Evolutionary conservation across 2,888 invertebrate genomes (phyloP).

Genomic region (Eudasyphora cyanicolor): DNA sequence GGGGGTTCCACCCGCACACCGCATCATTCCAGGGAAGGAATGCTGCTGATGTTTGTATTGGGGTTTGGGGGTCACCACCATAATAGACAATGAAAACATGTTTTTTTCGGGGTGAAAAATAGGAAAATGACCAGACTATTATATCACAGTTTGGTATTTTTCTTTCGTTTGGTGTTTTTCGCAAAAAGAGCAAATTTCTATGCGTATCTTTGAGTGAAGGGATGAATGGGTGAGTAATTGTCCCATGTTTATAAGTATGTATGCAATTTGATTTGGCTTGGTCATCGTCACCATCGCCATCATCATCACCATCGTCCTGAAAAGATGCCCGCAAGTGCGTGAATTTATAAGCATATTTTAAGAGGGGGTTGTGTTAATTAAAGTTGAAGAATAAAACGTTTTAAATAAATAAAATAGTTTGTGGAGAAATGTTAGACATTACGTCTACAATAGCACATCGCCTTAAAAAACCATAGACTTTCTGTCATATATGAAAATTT

Average conservation of each 20-base stretch:
- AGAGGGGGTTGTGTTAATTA: background rate
- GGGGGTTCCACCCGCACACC: too few species aligned
- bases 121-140: conserved; percentile 24
- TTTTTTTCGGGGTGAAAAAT: conserved; percentile 9
- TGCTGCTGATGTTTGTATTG: background rate
- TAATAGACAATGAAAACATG: conserved; percentile 3
- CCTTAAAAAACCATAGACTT: too few species aligned
- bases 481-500: too few species aligned
- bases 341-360: background rate
- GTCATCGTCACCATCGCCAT: conserved; percentile 11
- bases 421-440: too few species aligned
- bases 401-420: too few species aligned
- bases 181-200: background rate
- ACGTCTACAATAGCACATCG: too few species aligned
- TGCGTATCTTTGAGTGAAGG: background rate
- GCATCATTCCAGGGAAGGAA: background rate
- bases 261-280: background rate
- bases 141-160: conserved; percentile 24
- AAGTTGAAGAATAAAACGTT: too few species aligned
- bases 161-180: background rate
- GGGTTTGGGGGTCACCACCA: background rate
- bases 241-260: background rate
- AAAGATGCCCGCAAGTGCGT: background rate
- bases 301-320: too few species aligned
- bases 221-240: background rate